phyloP scores from a whole-genome alignment of 2,888 invertebrate species.

The Drosophila koepferae region DNA sequence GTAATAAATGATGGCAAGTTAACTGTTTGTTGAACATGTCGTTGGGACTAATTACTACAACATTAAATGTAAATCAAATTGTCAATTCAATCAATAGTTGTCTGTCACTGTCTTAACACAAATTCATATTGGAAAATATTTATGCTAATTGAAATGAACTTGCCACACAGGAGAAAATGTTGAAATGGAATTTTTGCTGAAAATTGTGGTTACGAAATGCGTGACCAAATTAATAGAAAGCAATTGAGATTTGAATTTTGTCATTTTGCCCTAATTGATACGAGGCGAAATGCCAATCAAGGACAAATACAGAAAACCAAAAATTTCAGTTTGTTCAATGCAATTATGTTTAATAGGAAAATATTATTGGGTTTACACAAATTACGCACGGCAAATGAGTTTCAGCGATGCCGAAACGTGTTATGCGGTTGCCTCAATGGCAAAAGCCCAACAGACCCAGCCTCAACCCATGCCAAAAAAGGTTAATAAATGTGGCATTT shows the following conservation, averaged over 20 bases:
- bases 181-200: constrained; percentile 2
- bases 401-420: constrained; percentile 49
- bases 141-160: neutral
- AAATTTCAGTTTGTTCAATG: constrained; percentile 47
- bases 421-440: constrained; percentile 51
- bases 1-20: neutral
- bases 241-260: constrained; percentile 34
- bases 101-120: neutral
- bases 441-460: neutral
- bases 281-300: constrained; percentile 43
- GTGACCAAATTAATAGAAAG: constrained; percentile 37
- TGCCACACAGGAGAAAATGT: neutral
- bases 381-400: constrained; percentile 63
- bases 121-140: constrained; percentile 1
- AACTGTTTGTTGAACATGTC: constrained; percentile 4
- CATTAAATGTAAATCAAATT: constrained; percentile 30
- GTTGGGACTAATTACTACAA: constrained; percentile 13
- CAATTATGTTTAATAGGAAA: constrained; percentile 75
- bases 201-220: constrained; percentile 21
- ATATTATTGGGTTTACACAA: constrained; percentile 71
- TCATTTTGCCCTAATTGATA: constrained; percentile 40
- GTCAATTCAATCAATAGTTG: constrained; percentile 11
- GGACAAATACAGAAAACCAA: constrained; percentile 11
- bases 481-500: constrained; percentile 21
- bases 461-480: neutral